These are phyloP conservation scores for Melanotaenia boesemani DNA, from an alignment of 2,797 vertebrate genomes.

Conservation along the genomic window DNA sequence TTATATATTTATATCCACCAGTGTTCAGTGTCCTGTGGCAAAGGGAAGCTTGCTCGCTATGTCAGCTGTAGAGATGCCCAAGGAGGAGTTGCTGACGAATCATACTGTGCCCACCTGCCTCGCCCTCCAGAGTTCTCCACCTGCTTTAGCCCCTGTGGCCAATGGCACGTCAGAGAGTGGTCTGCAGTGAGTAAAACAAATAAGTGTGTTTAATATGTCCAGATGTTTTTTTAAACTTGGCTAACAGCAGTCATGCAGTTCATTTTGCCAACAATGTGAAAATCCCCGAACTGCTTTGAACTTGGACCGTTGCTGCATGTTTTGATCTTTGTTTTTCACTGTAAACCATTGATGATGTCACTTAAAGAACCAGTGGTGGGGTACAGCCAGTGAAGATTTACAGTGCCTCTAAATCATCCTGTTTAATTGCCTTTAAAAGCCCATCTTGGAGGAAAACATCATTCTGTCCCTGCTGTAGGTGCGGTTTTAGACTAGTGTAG, in stretches of 20 bases:
- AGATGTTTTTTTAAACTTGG: slow-evolving; percentile 35
- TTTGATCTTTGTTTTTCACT: slow-evolving; percentile 18
- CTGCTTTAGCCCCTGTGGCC: slow-evolving; percentile 93
- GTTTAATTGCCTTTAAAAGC: not conserved
- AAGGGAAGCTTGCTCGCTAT: slow-evolving; percentile 90
- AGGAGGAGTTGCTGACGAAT: slow-evolving; percentile 90
- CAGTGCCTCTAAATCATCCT: slow-evolving; percentile 15
- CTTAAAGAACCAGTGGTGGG: not conserved
- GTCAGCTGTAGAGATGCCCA: slow-evolving; percentile 93
- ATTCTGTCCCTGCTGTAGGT: slow-evolving; percentile 7
- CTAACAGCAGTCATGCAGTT: slow-evolving; percentile 16
- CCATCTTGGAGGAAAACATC: slow-evolving; percentile 15
- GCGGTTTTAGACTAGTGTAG: not conserved
- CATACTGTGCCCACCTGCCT: slow-evolving; percentile 86
- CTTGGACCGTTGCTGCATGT: not conserved
- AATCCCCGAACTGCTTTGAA: slow-evolving; percentile 22
- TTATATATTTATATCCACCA: slow-evolving; percentile 57
- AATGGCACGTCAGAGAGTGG: slow-evolving; percentile 95
- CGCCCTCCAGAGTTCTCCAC: slow-evolving; percentile 88
- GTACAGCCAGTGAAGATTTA: slow-evolving; percentile 18
- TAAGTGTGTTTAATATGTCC: slow-evolving; percentile 47
- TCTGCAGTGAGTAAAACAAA: slow-evolving; percentile 88
- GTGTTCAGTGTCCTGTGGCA: slow-evolving; percentile 95
- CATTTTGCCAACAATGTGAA: slow-evolving; percentile 21
- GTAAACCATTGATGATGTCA: not conserved